Conservation (phyloP, 2,113 vertebrate genomes). For the Tringa solitaria region DNA sequence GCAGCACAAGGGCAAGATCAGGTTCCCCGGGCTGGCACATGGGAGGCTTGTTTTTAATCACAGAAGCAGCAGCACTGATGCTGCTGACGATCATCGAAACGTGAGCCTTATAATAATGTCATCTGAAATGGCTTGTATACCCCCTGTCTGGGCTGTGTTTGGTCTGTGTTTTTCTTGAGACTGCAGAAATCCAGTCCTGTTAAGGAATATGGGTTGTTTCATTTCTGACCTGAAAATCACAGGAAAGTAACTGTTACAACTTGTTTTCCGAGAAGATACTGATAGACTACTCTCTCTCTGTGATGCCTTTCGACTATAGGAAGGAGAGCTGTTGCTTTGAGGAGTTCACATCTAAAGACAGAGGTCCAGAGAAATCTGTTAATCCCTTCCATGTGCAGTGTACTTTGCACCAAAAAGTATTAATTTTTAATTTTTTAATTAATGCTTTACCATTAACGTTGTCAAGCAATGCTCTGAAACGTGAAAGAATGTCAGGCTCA, state of each 20-base stretch:
- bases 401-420: background rate
- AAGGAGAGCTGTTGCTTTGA: background rate
- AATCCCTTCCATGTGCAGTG: background rate
- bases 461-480: background rate
- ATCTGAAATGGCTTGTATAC: background rate
- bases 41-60: background rate
- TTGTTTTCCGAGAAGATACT: background rate
- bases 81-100: background rate
- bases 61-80: rapidly evolving
- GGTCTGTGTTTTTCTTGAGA: background rate
- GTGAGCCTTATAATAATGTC: background rate
- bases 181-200: background rate
- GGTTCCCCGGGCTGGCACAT: background rate
- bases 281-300: background rate
- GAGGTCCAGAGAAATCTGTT: background rate
- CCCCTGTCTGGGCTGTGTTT: background rate
- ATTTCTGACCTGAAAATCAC: background rate
- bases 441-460: background rate
- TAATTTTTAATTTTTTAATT: background rate
- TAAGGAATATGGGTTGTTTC: background rate
- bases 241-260: background rate
- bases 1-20: background rate
- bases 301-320: background rate
- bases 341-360: background rate
- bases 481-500: background rate